phyloP scores from a whole-genome alignment of 2,113 vertebrate genomes.

The Cricetomys ansorgei region DNA sequence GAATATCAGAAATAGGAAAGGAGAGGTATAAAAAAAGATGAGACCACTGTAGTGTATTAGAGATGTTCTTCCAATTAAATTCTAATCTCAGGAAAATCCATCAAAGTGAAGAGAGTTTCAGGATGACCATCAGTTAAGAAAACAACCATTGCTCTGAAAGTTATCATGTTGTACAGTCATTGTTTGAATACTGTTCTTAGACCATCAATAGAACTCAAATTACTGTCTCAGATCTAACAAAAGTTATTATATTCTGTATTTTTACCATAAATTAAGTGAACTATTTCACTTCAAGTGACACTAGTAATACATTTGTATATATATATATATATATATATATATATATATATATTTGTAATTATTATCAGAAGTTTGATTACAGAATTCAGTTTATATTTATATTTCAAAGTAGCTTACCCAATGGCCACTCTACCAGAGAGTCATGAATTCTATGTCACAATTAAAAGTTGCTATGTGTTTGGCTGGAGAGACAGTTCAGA shows the following conservation, averaged over 20 bases:
- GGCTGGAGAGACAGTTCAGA: not conserved
- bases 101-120: not conserved
- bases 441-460: not conserved
- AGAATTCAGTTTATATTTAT: not conserved
- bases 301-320: not conserved
- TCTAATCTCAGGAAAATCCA: not conserved
- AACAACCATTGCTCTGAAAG: not conserved
- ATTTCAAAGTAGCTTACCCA: not conserved
- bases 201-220: not conserved
- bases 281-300: not conserved
- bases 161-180: accelerated
- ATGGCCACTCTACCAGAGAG: not conserved
- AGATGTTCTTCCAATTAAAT: not conserved
- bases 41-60: not conserved
- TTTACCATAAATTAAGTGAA: not conserved
- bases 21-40: not conserved
- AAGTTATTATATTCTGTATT: not conserved
- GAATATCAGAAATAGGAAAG: not conserved
- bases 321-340: not conserved
- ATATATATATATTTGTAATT: not conserved
- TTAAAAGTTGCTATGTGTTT: not conserved
- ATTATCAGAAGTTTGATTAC: not conserved
- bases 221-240: not conserved
- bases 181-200: not conserved
- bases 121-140: not conserved